Base-by-base conservation (phyloP, 2,113 vertebrate species). In the Cyprinodon tularosa region DNA sequence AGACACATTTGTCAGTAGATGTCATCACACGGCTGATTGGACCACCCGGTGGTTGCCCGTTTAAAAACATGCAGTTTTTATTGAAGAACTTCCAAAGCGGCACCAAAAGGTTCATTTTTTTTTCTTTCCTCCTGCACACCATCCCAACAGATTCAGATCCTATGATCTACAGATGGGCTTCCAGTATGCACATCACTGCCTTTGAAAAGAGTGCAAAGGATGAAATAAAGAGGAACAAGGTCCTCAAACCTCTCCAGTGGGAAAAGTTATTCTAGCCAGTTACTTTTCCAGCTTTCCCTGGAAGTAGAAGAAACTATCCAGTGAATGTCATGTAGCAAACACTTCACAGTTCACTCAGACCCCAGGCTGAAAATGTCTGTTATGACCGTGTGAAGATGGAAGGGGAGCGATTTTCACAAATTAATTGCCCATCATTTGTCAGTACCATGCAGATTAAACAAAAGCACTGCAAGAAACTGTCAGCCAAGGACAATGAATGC, bases 351-450 rank as follows among this genome's bases (percentile, higher is more conserved):
- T 75, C 72, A 73, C 66, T 77, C 83, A 74, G 68, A 80, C 72
- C 80, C 50, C 20, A 1, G 78, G 68, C 74, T 81, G 8, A 42
- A 84, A 72, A 74, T 61, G 66, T 82, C 82, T 79, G 36, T 71
- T 74, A 71, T 70, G 72, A 70, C 72, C 76, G 72, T 48, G 75
- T 62, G 59, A 72, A 84, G 59, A 83, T 61, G 60, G 20, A 57
- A 53, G 62, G 12, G 48, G 66, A 66, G 77, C 61, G 72, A 42
- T 61, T 59, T 60, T 44, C 71, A 39, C 50, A 77, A 84, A 84
- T 80, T 91, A 93, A 93, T 93, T 92, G 90, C 81, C 83, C 65
- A 47, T 93, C 89, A 89, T 47, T 86, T 91, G 92, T 92, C 90
- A 88, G 83, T 10, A 68, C 66, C 76, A 66, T 72, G 71, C 42